Conservation (phyloP, 2,797 vertebrate genomes). For the Chelonia mydas region DNA sequence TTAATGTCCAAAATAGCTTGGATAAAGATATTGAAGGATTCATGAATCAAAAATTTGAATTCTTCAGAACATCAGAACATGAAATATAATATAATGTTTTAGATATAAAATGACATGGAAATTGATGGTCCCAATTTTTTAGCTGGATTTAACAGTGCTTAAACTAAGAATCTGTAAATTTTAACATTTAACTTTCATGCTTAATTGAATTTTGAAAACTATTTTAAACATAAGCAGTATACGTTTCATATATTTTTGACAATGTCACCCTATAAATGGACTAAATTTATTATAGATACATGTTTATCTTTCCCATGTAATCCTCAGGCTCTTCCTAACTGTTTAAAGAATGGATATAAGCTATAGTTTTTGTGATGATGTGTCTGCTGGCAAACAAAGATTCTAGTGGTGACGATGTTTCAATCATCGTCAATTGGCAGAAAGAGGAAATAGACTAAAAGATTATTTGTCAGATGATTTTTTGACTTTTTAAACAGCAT, state of each 20-base stretch:
- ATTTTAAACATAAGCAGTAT: neutral
- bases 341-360: constrained; percentile 19
- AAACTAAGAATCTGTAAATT: constrained; percentile 15
- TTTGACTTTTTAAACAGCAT: neutral
- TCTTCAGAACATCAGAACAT: neutral
- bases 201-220: neutral
- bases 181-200: constrained; percentile 42
- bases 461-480: neutral
- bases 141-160: constrained; percentile 5
- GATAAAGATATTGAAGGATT: neutral
- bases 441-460: neutral
- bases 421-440: neutral
- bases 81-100: neutral
- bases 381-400: neutral
- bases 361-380: constrained; percentile 4
- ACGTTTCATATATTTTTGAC: neutral
- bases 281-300: constrained; percentile 29
- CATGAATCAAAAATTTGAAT: neutral
- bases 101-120: neutral
- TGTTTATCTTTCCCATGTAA: neutral
- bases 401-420: neutral
- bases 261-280: constrained; percentile 8
- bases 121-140: neutral
- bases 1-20: neutral
- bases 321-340: neutral